A percentile compares a stretch with the other conserved stretches of the same genome.
These are phyloP conservation scores for Opisthograptis luteolata DNA, from an alignment of 2,888 invertebrate species.

Conservation along the genomic window DNA sequence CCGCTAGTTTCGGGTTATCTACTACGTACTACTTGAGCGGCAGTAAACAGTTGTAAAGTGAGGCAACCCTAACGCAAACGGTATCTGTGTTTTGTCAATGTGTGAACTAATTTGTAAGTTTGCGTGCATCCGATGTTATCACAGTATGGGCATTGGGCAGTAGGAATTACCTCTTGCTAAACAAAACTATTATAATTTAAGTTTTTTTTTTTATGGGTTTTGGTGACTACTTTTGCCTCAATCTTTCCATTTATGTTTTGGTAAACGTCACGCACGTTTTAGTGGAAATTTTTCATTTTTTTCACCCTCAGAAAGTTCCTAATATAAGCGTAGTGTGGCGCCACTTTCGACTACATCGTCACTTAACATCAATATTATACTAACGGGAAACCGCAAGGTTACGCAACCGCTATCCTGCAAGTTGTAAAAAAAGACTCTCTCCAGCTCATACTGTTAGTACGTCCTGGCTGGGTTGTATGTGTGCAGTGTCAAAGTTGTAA, in stretches of 20 bases:
- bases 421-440: not conserved
- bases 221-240: too few species aligned
- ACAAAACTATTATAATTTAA: too few species aligned
- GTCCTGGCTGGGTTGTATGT: not conserved
- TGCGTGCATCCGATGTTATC: not conserved
- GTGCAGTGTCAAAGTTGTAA: slow-evolving; percentile 21
- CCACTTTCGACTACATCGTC: too few species aligned
- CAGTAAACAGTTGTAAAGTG: slow-evolving; percentile 21
- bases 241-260: not conserved
- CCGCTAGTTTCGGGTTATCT: slow-evolving; percentile 15
- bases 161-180: not conserved
- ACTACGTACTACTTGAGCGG: not conserved
- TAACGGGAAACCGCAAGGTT: too few species aligned
- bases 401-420: too few species aligned
- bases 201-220: too few species aligned
- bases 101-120: slow-evolving; percentile 5
- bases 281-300: too few species aligned
- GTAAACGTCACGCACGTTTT: not conserved
- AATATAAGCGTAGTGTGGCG: too few species aligned
- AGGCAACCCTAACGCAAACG: slow-evolving; percentile 20
- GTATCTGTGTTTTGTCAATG: slow-evolving; percentile 17
- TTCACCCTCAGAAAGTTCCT: too few species aligned
- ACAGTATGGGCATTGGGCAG: slow-evolving; percentile 12
- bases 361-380: too few species aligned
- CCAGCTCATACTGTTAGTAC: slow-evolving; percentile 10